Base-by-base conservation (phyloP, 2,888 invertebrate genomes). In the Mythimna pallens region DNA sequence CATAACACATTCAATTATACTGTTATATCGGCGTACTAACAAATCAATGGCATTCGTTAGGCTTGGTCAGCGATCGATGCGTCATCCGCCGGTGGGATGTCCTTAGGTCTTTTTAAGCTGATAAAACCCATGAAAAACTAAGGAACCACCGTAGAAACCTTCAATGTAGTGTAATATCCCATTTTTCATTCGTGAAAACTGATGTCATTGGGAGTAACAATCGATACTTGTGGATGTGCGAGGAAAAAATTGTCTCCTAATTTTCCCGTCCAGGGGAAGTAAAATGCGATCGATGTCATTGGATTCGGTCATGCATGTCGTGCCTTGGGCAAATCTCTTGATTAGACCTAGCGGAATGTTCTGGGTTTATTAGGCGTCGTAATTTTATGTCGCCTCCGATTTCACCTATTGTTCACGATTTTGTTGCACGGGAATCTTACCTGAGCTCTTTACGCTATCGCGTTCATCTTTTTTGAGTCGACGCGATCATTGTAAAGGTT, bases 21-120 rank as follows among this genome's bases (percentile, higher is more conserved):
- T 77, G 76, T 84, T 90, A 82, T 90, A 88, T 86, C 81, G 84
- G 82, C 82, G 80, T 89, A 91, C 88, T 90, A 89, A 89, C 88
- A 92, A 94, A 95, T 96, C 94, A 91, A 95, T 95, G 94, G 94
- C 94, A 95, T 94, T 95, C 94, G 93, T 93, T 94, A 96, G 96
- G 96, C 96, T 96, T 96, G 96, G 96, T 94, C 96, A 94, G 93
- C 96, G 96, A 96, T 97, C 97, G 97, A 97, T 97, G 97, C 96
- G 96, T 97, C 97, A 97, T 96, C 96, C 95, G 94, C 96, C 96
- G 96, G 96, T 96, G 95, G 96, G 96, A 94, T 96, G 96, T 94
- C 95, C 96, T 95, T 94, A 92, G 91, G 88, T 91, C 93, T 92
- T 80, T 93, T 93, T 91, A 88, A 88, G 77, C 70, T 86, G 80